Evolutionary conservation across 2,113 vertebrate genomes (phyloP), one percentile per base, ranked within the genome.

Genomic region (Jacana jacana): DNA sequence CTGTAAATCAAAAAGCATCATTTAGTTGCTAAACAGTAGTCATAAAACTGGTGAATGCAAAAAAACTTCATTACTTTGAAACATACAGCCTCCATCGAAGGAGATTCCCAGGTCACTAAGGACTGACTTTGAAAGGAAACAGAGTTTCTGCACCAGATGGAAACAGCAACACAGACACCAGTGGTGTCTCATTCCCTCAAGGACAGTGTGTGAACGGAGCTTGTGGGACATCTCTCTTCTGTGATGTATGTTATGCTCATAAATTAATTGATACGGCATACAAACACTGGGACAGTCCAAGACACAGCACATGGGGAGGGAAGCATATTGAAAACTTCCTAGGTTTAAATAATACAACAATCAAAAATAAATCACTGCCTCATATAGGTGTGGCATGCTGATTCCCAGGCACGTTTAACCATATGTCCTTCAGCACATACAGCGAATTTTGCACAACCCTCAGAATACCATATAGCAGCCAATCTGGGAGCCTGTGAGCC

Each of bases 391-490:
- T n/a, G 33, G 33, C 1, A 3, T 11, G 65, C 64, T 25, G 12
- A 20, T 37, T 86, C 28, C 61, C 75, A 46, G 7, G 13, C n/a
- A 79, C 1, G 1, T 39, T 86, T 24, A 80, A 46, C 54, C 42
- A 11, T 2, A 6, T 35, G 20, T 40, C 64, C 94, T 96, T 92
- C 49, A 80, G 64, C 60, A 71, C 61, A 25, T 2, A 15, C 4
- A 78, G 44, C 31, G 64, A 85, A 75, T 86, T 93, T 70, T 94
- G 60, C 79, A 85, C 39, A 77, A 81, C 46, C 30, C 82, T 55
- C 63, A 75, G 39, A 88, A 31, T 55, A 57, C 22, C 40, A 16
- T 44, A 39, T 16, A 66, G 65, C 70, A 96, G 89, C 8, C 65
- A 61, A 35, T 54, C 28, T 64, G 42, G 61, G 51, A 94, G 42